Percentiles rank a stretch among this genome's conserved stretches.
Conservation (phyloP, 2,888 invertebrate species). For the Thalpophila matura region DNA sequence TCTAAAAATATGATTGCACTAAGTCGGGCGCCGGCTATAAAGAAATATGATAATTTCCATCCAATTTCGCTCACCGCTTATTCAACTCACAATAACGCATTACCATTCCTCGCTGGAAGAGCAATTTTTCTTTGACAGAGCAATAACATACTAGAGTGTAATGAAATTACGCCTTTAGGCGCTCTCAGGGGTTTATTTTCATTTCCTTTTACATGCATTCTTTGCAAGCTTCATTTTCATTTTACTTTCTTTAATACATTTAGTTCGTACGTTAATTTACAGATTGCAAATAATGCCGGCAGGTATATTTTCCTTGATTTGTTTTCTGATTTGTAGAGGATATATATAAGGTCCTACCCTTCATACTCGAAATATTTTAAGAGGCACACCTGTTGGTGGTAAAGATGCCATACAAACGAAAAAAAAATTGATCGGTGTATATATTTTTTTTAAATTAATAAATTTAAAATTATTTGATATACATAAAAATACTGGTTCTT, state of each 20-base stretch:
- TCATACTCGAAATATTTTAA: too few species aligned
- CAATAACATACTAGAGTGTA: constrained; percentile 59
- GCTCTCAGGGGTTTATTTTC: constrained; percentile 29
- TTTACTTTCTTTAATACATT: constrained; percentile 16
- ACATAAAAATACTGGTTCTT: too few species aligned
- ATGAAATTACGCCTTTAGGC: constrained; percentile 56
- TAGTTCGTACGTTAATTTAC: constrained; percentile 15
- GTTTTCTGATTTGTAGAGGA: too few species aligned
- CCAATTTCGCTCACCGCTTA: constrained; percentile 56
- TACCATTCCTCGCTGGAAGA: constrained; percentile 59
- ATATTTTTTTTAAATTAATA: too few species aligned
- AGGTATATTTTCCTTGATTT: constrained; percentile 23
- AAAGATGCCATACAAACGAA: too few species aligned
- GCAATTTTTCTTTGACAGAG: constrained; percentile 63
- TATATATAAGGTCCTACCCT: too few species aligned
- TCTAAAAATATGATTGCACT: constrained; percentile 43
- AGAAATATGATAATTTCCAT: constrained; percentile 63
- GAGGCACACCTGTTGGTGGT: too few species aligned
- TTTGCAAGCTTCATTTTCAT: constrained; percentile 35
- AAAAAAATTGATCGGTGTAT: too few species aligned
- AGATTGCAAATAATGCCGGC: constrained; percentile 20
- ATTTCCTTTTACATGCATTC: constrained; percentile 48
- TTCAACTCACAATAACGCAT: constrained; percentile 63
- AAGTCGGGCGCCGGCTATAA: constrained; percentile 44
- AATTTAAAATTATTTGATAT: too few species aligned